Percentiles rank a stretch among this genome's conserved stretches.
Conservation (phyloP, 2,113 vertebrate species). For the Thryonomys swinderianus region DNA sequence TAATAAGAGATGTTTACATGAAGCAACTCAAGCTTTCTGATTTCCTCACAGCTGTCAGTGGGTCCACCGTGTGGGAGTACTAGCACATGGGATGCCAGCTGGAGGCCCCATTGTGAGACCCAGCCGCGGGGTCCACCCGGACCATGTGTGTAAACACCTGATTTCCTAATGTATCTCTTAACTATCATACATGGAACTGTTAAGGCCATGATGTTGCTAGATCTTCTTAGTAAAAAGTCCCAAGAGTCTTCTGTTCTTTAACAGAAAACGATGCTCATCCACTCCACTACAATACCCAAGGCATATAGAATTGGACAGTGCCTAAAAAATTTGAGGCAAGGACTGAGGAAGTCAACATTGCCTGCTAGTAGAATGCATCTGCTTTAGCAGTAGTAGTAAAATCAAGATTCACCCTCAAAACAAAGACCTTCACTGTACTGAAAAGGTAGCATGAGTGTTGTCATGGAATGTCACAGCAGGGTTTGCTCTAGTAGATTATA, state of each 20-base stretch:
- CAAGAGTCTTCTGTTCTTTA: constrained; percentile 75
- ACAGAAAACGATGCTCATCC: constrained; percentile 81
- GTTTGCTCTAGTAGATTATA: constrained; percentile 90
- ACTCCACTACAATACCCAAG: constrained; percentile 82
- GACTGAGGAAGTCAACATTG: constrained; percentile 78
- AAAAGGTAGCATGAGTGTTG: constrained; percentile 83
- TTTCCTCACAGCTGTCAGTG: too few relatives aligned
- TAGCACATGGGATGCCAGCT: too few relatives aligned
- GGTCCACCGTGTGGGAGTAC: too few relatives aligned
- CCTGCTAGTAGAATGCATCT: constrained; percentile 77
- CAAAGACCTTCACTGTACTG: constrained; percentile 84
- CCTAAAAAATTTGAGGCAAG: constrained; percentile 74
- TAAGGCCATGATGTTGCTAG: constrained; percentile 73
- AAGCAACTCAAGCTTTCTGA: constrained; percentile 79
- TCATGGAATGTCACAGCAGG: constrained; percentile 90
- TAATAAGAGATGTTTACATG: constrained; percentile 75
- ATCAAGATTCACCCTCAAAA: constrained; percentile 81
- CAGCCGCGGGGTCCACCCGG: too few relatives aligned
- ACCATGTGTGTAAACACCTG: too few relatives aligned
- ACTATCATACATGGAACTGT: constrained; percentile 74
- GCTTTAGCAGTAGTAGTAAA: constrained; percentile 83
- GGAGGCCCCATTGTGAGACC: too few relatives aligned
- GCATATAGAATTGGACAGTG: constrained; percentile 73
- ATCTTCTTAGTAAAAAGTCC: constrained; percentile 73
- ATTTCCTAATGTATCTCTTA: constrained; percentile 73